Evolutionary conservation across 1,140 invertebrate species (phyloP), one percentile per base, ranked within the genome.

Genomic region (Drosophila elegans): DNA sequence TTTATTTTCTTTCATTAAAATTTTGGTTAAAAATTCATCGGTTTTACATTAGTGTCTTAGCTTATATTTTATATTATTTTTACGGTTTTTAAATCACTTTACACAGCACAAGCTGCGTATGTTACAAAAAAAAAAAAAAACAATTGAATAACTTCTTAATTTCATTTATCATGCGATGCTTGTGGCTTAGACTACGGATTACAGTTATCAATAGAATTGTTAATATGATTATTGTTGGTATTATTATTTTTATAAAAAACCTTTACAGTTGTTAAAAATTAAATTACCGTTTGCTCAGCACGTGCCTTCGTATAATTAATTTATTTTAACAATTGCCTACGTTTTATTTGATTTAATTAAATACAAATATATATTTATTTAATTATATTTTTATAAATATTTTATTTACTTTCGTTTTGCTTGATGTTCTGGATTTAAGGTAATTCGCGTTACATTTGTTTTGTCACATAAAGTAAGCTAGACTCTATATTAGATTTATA

Each of bases 271-370:
- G 38, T 63, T 78, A 53, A 79, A 78, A 78, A 86, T 80, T 68
- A 68, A 78, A 77, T 84, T 84, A 80, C 49, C 60, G 48, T 72
- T 72, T 53, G 55, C 76, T 66, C 44, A 38, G 60, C 61, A 41
- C 41, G 59, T 86, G 44, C 64, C 67, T 57, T 82, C 78, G 83
- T 86, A 79, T 88, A 82, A 86, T 82, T 86, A 82, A 63, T 76
- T 74, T 61, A 61, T 41, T 81, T 86, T 75, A 86, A 88, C 82
- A 86, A 88, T 86, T 86, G 66, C 83, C 82, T 86, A 86, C 83
- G 67, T 59, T 62, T 81, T 74, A 54, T 55, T 77, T 59, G 60
- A 66, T 74, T 81, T 73, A 63, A 53, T 61, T 60, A 60, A 76
- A 77, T 77, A 60, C 63, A 76, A 68, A 74, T 74, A 66, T 74